Conservation (phyloP, 1,140 invertebrate genomes). For the Drosophila asahinai region DNA sequence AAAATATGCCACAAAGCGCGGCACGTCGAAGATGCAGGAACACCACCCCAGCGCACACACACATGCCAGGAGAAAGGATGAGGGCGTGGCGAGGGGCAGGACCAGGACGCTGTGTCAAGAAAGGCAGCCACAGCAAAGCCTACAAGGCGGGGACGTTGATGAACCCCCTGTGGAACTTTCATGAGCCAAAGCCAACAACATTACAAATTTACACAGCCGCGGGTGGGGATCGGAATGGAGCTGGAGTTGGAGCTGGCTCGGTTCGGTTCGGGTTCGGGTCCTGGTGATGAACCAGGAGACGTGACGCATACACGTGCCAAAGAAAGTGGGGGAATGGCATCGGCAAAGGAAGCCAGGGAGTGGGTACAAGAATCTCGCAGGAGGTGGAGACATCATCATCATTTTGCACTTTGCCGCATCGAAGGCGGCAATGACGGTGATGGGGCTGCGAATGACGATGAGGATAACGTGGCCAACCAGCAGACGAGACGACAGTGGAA, state of each 20-base stretch:
- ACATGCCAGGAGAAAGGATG: constrained; percentile 8
- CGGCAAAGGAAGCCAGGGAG: constrained; percentile 14
- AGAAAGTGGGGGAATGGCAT: not conserved
- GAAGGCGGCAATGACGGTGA: constrained; percentile 7
- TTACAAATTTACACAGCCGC: constrained; percentile 57
- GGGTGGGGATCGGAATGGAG: constrained; percentile 1
- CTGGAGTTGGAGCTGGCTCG: not conserved
- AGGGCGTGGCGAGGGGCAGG: not conserved
- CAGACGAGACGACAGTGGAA: constrained; percentile 43
- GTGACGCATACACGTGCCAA: constrained; percentile 58
- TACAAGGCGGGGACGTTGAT: constrained; percentile 51
- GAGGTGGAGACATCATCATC: constrained; percentile 53
- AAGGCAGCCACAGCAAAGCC: constrained; percentile 74
- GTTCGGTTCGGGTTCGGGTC: not conserved
- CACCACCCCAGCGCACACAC: constrained; percentile 17
- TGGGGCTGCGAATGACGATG: constrained; percentile 23
- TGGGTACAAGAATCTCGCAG: not conserved
- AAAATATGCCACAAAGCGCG: constrained; percentile 78
- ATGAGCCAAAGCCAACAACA: constrained; percentile 59
- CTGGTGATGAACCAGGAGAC: constrained; percentile 46
- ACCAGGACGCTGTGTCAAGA: constrained; percentile 58
- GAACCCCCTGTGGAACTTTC: constrained; percentile 56
- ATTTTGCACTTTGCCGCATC: constrained; percentile 49
- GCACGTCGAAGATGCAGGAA: constrained; percentile 70
- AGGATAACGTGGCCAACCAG: constrained; percentile 44